These are phyloP conservation scores for Drosophila prolongata DNA, from an alignment of 2,888 invertebrate genomes.

Conservation along the genomic window DNA sequence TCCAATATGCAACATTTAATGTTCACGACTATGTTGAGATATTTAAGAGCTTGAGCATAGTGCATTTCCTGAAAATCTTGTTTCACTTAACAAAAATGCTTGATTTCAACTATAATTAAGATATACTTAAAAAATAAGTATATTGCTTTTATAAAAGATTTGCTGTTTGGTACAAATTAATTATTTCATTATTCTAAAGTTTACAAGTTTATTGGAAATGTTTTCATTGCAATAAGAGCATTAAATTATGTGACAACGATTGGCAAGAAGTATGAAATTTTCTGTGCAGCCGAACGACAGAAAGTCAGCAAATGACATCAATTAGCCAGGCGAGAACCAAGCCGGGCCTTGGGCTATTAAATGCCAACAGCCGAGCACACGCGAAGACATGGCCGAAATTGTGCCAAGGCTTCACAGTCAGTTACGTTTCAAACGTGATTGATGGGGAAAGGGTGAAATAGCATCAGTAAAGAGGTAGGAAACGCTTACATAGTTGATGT, in stretches of 20 bases:
- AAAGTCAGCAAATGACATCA: slow-evolving; percentile 21
- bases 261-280: no score
- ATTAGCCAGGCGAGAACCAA: slow-evolving; percentile 32
- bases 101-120: no score
- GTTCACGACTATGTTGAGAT: not conserved
- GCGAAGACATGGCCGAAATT: slow-evolving; percentile 41
- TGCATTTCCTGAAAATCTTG: no score
- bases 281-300: not conserved
- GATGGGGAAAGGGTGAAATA: slow-evolving; percentile 16
- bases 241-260: slow-evolving; percentile 23
- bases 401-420: slow-evolving; percentile 70
- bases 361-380: slow-evolving; percentile 8
- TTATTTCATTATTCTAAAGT: no score
- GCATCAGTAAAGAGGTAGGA: not conserved
- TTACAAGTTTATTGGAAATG: no score
- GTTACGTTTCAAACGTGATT: slow-evolving; percentile 55
- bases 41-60: not conserved
- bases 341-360: slow-evolving; percentile 12
- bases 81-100: no score
- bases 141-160: no score
- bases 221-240: not conserved
- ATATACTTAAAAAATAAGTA: no score
- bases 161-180: no score
- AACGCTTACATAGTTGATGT: slow-evolving; percentile 7
- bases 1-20: slow-evolving; percentile 5